phyloP scores from a whole-genome alignment of 2,113 vertebrate species.

The Triplophysa siluroides region DNA sequence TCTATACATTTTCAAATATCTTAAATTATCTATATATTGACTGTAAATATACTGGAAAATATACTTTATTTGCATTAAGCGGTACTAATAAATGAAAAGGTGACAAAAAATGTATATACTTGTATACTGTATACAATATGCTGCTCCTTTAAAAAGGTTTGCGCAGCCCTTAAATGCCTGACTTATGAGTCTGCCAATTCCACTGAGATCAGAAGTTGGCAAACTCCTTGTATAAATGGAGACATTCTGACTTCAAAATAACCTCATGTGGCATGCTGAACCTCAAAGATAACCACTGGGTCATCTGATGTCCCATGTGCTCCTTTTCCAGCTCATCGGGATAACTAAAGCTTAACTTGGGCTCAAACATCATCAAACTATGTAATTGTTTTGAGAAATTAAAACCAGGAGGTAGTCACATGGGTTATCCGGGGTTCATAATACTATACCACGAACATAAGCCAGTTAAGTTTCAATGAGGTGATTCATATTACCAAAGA shows the following conservation, averaged over 20 bases:
- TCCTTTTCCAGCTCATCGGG: neutral
- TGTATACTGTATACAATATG: no score
- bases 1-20: no score
- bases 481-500: neutral
- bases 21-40: no score
- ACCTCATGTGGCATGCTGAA: neutral
- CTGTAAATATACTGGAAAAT: no score
- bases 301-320: neutral
- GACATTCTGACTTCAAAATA: constrained; percentile 21
- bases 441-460: neutral
- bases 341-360: neutral
- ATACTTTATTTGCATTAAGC: no score
- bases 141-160: no score
- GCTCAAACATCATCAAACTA: constrained; percentile 4
- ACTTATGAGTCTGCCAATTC: constrained; percentile 27
- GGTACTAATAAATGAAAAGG: no score
- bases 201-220: constrained; percentile 11
- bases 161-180: neutral
- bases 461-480: neutral
- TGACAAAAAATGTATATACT: no score
- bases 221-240: neutral
- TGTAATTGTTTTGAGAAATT: neutral
- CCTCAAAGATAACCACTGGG: neutral
- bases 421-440: constrained; percentile 17
- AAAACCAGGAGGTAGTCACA: constrained; percentile 19